Evolutionary conservation across 2,888 invertebrate species (phyloP), one percentile per base, ranked within the genome.

Genomic region (Plemyria rubiginata): DNA sequence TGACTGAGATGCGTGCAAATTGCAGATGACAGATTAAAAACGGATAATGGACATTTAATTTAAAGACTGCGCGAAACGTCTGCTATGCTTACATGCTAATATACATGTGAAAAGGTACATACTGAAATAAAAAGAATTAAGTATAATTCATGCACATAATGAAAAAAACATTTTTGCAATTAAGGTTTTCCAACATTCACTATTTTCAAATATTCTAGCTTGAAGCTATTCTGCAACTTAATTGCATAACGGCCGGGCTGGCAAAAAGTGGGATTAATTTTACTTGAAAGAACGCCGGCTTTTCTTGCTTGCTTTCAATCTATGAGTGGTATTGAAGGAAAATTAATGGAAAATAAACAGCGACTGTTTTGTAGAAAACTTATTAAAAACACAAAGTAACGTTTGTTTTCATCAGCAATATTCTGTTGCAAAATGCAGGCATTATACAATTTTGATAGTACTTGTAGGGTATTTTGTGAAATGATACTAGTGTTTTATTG

Each of bases 221-320:
- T 29, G 46, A n/a, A 66, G 54, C 60, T 58, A 56, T 62, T 40
- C 49, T 63, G 67, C 60, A 72, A 32, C 8, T 32, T 70, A 66
- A 67, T 51, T 54, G 60, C 13, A 43, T 66, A 70, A 69, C 67
- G 67, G 70, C 2, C 52, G 28, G n/a, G 41, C 43, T 16, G 13
- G 51, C 16, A 60, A 64, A 64, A 60, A 64, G 43, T 49, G 16
- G 12, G 64, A 64, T 64, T 56, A 60, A 64, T 56, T 60, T 64
- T 53, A 64, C 52, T 56, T 60, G 45, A 64, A 60, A 64, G 64
- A 48, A 45, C 52, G 60, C 60, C 64, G 64, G n/a, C 64, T 11
- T 56, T 64, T 60, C 53, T 60, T 64, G 59, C 52, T 62, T 53
- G 56, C 15, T 64, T 60, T 56, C 53, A 60, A 65, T 65, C 50